Percentiles rank a stretch among this genome's conserved stretches.
These are phyloP conservation scores for Drosophila sulfurigaster DNA, from an alignment of 1,140 invertebrate species.

Conservation along the genomic window DNA sequence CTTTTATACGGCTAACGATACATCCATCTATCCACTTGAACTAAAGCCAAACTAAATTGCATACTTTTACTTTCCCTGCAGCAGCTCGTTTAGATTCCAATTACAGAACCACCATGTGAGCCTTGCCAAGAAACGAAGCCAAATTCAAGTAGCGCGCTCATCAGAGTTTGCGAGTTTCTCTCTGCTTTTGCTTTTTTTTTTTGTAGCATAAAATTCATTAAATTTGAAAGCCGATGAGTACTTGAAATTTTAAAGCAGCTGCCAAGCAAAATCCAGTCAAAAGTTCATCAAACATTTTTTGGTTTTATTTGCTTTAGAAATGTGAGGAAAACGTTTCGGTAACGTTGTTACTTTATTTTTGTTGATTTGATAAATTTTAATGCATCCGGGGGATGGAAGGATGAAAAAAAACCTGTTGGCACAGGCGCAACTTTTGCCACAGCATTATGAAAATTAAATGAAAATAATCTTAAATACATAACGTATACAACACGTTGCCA, in stretches of 20 bases:
- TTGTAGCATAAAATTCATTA: conserved; percentile 8
- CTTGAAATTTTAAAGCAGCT: conserved; percentile 14
- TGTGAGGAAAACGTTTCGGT: conserved; percentile 2
- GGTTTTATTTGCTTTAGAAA: conserved; percentile 30
- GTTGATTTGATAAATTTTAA: conserved; percentile 33
- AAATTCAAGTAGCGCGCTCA: conserved; percentile 28
- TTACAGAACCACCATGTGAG: conserved; percentile 20
- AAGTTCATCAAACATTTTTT: conserved; percentile 28
- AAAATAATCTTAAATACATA: conserved; percentile 46
- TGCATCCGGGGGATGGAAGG: conserved; percentile 4
- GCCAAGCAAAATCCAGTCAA: neutral
- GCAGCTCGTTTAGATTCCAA: conserved; percentile 45
- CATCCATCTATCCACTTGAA: conserved; percentile 22
- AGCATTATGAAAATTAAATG: conserved; percentile 51
- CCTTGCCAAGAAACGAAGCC: conserved; percentile 19
- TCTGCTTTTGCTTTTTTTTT: neutral
- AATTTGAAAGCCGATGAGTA: conserved; percentile 30
- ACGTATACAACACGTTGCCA: conserved; percentile 46
- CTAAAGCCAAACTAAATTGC: conserved; percentile 31
- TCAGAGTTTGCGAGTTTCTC: conserved; percentile 11
- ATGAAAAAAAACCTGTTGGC: conserved; percentile 27
- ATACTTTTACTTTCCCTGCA: conserved; percentile 25
- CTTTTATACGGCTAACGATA: conserved; percentile 19
- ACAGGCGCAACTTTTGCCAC: conserved; percentile 40
- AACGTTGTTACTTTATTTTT: conserved; percentile 13